phyloP scores from a whole-genome alignment of 2,113 vertebrate species.

The Callocephalon fimbriatum region DNA sequence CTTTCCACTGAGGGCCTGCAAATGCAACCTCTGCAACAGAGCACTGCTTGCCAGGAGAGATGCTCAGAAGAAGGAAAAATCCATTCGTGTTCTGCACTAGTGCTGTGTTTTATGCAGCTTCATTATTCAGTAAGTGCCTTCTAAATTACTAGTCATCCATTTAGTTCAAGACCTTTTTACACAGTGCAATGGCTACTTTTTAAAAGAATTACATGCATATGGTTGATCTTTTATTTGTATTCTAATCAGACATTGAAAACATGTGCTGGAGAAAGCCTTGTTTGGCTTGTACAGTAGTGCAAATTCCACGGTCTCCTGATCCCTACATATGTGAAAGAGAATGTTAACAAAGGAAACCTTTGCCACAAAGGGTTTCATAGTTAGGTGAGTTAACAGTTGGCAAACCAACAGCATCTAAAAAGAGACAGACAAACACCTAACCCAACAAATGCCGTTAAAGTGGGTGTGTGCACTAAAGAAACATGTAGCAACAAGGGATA shows the following conservation, averaged over 20 bases:
- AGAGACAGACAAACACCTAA: not conserved
- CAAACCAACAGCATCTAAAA: not conserved
- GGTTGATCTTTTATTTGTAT: not conserved
- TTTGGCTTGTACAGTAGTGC: not conserved
- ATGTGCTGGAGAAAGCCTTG: not conserved
- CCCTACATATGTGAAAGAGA: not conserved
- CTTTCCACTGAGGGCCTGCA: not conserved
- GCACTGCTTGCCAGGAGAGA: not conserved
- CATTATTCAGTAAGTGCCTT: not conserved
- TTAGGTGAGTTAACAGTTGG: not conserved
- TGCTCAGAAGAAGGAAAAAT: not conserved
- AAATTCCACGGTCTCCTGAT: not conserved
- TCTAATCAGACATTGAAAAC: not conserved
- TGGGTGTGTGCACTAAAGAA: not conserved
- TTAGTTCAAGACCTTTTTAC: not conserved
- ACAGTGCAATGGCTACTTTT: fast-evolving
- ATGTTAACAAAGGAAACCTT: not conserved
- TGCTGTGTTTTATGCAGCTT: not conserved
- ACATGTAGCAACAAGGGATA: constrained; percentile 15
- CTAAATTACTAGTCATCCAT: not conserved
- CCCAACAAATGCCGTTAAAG: not conserved
- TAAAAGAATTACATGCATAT: fast-evolving
- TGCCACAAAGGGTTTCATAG: not conserved
- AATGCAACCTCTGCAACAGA: not conserved
- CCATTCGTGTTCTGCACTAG: fast-evolving